Conservation (phyloP, 2,888 invertebrate genomes). For the Volucella inflata region DNA sequence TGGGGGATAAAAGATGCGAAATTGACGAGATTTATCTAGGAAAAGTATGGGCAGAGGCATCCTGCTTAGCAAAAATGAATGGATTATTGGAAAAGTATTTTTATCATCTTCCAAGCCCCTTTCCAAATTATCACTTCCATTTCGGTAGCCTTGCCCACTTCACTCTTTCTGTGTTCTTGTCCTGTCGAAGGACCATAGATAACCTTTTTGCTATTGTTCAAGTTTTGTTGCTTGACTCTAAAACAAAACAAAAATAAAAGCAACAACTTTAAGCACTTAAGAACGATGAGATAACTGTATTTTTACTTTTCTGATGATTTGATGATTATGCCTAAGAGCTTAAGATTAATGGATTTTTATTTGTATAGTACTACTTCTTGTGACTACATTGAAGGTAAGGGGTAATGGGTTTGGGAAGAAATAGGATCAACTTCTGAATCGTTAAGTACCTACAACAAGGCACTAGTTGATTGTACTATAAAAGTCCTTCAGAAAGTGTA, state of each 20-base stretch:
- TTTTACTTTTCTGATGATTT: slow-evolving; percentile 44
- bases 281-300: slow-evolving; percentile 44
- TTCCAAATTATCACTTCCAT: background rate
- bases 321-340: slow-evolving; percentile 31
- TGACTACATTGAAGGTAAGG: background rate
- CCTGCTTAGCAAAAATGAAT: slow-evolving; percentile 16
- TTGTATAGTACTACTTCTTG: background rate
- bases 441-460: slow-evolving; percentile 21
- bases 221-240: slow-evolving; percentile 8
- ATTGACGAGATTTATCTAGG: background rate
- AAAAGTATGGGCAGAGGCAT: background rate
- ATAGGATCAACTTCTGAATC: slow-evolving; percentile 17
- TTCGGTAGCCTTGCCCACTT: background rate
- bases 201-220: slow-evolving; percentile 35
- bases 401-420: slow-evolving; percentile 44
- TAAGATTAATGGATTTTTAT: slow-evolving; percentile 61
- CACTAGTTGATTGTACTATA: slow-evolving; percentile 71
- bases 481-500: slow-evolving; percentile 41
- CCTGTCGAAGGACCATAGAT: slow-evolving; percentile 22
- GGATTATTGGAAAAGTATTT: slow-evolving; percentile 51
- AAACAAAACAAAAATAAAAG: too few relatives aligned
- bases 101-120: slow-evolving; percentile 2
- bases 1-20: too few relatives aligned
- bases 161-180: background rate
- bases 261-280: slow-evolving; percentile 43